These are phyloP conservation scores for Thalassarche chlororhynchos DNA, from an alignment of 2,113 vertebrate genomes.

Conservation along the genomic window DNA sequence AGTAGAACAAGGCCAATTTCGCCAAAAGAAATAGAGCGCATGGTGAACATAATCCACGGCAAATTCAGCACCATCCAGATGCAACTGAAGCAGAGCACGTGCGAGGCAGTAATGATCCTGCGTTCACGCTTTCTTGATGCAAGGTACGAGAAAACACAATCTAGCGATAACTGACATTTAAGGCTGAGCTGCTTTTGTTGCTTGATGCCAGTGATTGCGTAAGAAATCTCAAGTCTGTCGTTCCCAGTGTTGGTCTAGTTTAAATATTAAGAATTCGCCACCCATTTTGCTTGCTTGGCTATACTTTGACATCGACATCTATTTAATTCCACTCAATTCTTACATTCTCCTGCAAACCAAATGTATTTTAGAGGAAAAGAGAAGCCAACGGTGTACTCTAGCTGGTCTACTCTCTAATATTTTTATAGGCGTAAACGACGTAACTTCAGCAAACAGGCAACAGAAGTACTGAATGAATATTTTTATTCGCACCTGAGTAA, in stretches of 20 bases:
- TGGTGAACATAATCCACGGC: slow-evolving; percentile 88
- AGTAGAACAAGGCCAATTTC: slow-evolving; percentile 87
- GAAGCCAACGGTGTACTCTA: neutral
- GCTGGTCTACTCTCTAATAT: neutral
- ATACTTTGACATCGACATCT: too few species aligned
- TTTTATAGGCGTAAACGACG: slow-evolving; percentile 81
- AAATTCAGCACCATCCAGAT: slow-evolving; percentile 92
- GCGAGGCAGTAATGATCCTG: slow-evolving; percentile 89
- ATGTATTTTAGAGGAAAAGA: neutral
- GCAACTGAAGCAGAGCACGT: slow-evolving; percentile 93
- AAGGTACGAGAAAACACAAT: slow-evolving; percentile 59
- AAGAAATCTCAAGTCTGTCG: neutral
- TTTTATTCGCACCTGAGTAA: slow-evolving; percentile 93
- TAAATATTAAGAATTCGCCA: neutral
- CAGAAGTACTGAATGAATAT: slow-evolving; percentile 90
- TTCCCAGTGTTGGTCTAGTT: neutral
- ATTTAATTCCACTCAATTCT: neutral
- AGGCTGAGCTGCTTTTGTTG: neutral
- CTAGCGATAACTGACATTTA: neutral
- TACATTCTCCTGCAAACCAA: neutral
- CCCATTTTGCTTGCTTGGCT: neutral
- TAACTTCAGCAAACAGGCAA: slow-evolving; percentile 92
- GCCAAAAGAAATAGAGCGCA: slow-evolving; percentile 85
- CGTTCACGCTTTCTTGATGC: slow-evolving; percentile 84
- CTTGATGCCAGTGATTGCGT: accelerated